Evolutionary conservation across 1,140 invertebrate genomes (phyloP), one percentile per base, ranked within the genome.

Genomic region (Bombus huntii): DNA sequence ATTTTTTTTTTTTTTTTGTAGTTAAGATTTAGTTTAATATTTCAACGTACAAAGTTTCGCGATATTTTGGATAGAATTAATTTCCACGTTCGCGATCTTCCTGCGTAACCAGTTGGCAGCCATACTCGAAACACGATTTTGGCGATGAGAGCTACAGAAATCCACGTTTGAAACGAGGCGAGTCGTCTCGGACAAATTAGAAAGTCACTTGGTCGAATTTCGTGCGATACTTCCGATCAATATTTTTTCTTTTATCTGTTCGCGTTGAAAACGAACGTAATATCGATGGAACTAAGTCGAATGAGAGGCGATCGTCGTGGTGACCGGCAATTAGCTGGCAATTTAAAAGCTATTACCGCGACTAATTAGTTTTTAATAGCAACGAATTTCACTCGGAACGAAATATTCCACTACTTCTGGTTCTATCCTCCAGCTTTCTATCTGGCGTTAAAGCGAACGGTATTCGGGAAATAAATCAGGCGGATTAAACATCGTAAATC

Each of bases 301-400:
- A 37, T 2, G 9, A 28, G 3, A 62, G 62, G 3, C 70, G 37
- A 59, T 62, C 13, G 9, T 15, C 53, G 18, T 6, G 39, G 37
- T 47, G 42, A 5, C n/a, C 12, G 4, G 28, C n/a, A 53, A 82
- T 83, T 65, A 83, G 28, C 44, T 68, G 12, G 57, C 18, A 37
- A 53, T 83, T 83, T 31, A 83, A 83, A 83, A 83, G 22, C 72
- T 39, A 83, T 83, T 75, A 66, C 57, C 42, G 13, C n/a, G 25
- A 53, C 31, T 76, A 83, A 83, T 83, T 76, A 74, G 31, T n/a
- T 66, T 81, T 83, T 76, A 83, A 76, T 75, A 53, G 72, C 62
- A 8, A 4, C 59, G 31, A 44, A 74, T 83, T 83, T 68, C 59
- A 37, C 5, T n/a, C 15, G 57, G 13, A 5, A 34, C 42, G 15